Percentiles rank a stretch among this genome's conserved stretches.
Conservation (phyloP, 2,888 invertebrate genomes). For the Odontothrips loti region DNA sequence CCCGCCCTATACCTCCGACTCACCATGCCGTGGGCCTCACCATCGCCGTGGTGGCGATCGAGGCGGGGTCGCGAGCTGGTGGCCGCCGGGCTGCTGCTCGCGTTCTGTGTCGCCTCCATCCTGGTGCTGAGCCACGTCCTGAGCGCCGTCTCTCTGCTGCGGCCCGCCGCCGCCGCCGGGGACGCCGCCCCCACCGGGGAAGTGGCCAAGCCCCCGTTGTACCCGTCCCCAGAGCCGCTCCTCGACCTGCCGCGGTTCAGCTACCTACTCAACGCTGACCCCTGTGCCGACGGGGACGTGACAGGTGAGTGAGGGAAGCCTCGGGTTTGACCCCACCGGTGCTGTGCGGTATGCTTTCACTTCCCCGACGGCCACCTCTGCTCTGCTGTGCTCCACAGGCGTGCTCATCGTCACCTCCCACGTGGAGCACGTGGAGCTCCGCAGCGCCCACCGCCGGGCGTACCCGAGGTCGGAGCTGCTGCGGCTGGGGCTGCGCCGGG, state of each 20-base stretch:
- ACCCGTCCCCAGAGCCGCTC: neutral
- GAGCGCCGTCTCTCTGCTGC: neutral
- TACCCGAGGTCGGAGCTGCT: conserved; percentile 24
- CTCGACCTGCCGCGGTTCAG: conserved; percentile 22
- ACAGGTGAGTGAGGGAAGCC: neutral
- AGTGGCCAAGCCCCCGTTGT: conserved; percentile 21
- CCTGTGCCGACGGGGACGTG: conserved; percentile 18
- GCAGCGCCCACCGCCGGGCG: conserved; percentile 11
- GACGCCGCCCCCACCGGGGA: neutral
- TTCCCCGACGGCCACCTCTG: neutral
- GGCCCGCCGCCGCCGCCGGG: neutral
- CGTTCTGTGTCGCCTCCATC: conserved; percentile 18
- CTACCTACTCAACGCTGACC: conserved; percentile 27
- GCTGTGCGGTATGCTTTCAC: too few relatives aligned
- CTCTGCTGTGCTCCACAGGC: too few relatives aligned
- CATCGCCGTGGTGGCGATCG: neutral
- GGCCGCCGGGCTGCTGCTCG: conserved; percentile 13
- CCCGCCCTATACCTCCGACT: too few relatives aligned
- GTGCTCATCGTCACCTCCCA: conserved; percentile 28
- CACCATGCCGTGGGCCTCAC: too few relatives aligned
- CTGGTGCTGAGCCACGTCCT: neutral
- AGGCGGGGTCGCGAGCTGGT: neutral
- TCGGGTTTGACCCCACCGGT: neutral
- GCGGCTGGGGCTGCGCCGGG: conserved; percentile 24
- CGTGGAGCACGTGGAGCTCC: conserved; percentile 21